Evolutionary conservation across 2,113 vertebrate species (phyloP).

Genomic region (Ictidomys tridecemlineatus): DNA sequence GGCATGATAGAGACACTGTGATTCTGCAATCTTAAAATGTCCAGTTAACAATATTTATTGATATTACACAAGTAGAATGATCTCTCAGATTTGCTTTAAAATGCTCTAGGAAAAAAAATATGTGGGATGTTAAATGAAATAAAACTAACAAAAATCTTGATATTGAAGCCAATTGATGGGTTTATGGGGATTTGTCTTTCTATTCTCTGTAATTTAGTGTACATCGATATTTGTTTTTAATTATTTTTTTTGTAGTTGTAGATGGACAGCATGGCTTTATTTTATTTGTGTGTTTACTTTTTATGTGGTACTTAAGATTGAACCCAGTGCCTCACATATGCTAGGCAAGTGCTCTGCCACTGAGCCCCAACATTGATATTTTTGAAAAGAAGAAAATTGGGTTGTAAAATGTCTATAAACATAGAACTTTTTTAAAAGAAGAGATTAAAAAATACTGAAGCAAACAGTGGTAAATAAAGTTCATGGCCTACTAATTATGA

Average conservation of each 20-base stretch:
- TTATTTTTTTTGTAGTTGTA: no score
- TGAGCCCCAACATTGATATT: not conserved
- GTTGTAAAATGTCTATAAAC: slow-evolving; percentile 6
- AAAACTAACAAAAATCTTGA: not conserved
- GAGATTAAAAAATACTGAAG: not conserved
- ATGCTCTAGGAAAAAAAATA: not conserved
- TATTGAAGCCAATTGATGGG: not conserved
- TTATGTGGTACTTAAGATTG: no score
- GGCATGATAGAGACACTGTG: not conserved
- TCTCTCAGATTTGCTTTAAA: not conserved
- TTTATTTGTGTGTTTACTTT: no score
- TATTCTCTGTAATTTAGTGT: not conserved
- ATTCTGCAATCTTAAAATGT: not conserved
- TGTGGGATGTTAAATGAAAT: not conserved
- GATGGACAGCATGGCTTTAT: no score
- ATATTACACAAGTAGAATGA: not conserved
- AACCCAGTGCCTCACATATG: no score
- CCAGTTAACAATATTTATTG: not conserved
- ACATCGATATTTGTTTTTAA: not conserved
- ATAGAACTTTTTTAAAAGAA: not conserved
- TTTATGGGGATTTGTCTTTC: not conserved
- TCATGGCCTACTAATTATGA: not conserved
- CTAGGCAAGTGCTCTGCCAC: no score
- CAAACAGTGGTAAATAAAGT: not conserved
- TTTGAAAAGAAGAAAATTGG: slow-evolving; percentile 18